phyloP scores from a whole-genome alignment of 1,140 invertebrate genomes.

The Monomorium pharaonis region DNA sequence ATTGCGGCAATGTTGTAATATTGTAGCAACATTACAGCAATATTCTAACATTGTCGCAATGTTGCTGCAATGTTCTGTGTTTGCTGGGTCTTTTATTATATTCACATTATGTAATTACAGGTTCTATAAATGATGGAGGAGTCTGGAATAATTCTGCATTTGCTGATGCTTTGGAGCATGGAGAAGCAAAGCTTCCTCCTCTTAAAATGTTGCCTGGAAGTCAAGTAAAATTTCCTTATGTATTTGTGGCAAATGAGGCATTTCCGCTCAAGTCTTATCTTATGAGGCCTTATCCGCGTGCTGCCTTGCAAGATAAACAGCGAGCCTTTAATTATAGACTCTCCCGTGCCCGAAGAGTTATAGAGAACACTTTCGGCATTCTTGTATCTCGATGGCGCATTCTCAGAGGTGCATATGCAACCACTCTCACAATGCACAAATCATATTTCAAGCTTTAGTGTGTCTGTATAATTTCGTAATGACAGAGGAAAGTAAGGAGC shows the following conservation, averaged over 20 bases:
- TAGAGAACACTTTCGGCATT: background rate
- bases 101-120: background rate
- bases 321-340: background rate
- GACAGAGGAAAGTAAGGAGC: background rate
- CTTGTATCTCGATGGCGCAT: background rate
- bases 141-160: background rate
- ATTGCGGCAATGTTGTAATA: too few species aligned
- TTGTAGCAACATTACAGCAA: too few species aligned
- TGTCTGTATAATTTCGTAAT: background rate
- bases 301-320: background rate
- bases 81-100: too few species aligned
- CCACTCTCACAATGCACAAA: background rate
- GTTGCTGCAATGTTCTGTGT: too few species aligned
- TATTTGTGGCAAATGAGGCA: too few species aligned
- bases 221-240: background rate
- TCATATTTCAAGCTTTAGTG: background rate
- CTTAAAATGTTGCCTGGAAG: background rate
- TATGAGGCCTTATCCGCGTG: too few species aligned
- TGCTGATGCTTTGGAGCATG: background rate
- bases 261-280: too few species aligned
- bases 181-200: background rate
- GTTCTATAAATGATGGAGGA: background rate
- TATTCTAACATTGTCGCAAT: too few species aligned
- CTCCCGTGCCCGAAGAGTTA: background rate
- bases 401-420: background rate